Conservation (phyloP, 2,797 vertebrate genomes). For the Sebastes steindachneri region DNA sequence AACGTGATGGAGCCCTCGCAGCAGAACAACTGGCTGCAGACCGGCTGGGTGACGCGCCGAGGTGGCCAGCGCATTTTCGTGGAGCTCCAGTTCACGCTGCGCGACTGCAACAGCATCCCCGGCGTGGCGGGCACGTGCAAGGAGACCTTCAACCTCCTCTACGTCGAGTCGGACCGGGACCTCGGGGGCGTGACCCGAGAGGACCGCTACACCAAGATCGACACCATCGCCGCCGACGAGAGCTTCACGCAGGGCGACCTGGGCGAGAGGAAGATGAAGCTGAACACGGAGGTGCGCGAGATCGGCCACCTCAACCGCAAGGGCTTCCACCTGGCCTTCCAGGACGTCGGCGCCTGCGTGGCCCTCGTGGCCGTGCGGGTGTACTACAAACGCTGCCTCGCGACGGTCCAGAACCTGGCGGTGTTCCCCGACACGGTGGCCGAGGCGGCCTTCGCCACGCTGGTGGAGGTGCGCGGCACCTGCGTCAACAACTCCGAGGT, state of each 20-base stretch:
- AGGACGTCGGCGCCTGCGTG: slow-evolving; percentile 95
- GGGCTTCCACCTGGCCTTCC: slow-evolving; percentile 96
- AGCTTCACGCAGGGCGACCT: slow-evolving; percentile 97
- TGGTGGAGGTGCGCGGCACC: slow-evolving; percentile 92
- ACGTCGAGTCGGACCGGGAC: slow-evolving; percentile 88
- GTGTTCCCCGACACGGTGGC: slow-evolving; percentile 93
- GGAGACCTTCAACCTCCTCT: slow-evolving; percentile 97
- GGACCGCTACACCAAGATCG: slow-evolving; percentile 91
- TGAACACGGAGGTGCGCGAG: slow-evolving; percentile 97
- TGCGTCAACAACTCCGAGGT: slow-evolving; percentile 93
- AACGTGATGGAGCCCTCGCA: slow-evolving; percentile 96
- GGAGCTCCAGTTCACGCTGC: slow-evolving; percentile 95
- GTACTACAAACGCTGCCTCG: slow-evolving; percentile 93
- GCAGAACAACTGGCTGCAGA: slow-evolving; percentile 99
- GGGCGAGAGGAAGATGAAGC: slow-evolving; percentile 96
- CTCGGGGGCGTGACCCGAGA: slow-evolving; percentile 82
- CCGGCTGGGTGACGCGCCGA: slow-evolving; percentile 90
- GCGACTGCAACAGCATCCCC: slow-evolving; percentile 97
- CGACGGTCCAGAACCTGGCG: slow-evolving; percentile 91
- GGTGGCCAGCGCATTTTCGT: slow-evolving; percentile 95
- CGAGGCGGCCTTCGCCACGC: slow-evolving; percentile 90
- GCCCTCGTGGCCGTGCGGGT: slow-evolving; percentile 93
- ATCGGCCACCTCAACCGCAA: slow-evolving; percentile 92
- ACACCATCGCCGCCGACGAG: slow-evolving; percentile 96
- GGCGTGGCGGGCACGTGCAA: slow-evolving; percentile 94